Base-by-base conservation (phyloP, 2,888 invertebrate genomes). In the Tolmerus cingulatus region DNA sequence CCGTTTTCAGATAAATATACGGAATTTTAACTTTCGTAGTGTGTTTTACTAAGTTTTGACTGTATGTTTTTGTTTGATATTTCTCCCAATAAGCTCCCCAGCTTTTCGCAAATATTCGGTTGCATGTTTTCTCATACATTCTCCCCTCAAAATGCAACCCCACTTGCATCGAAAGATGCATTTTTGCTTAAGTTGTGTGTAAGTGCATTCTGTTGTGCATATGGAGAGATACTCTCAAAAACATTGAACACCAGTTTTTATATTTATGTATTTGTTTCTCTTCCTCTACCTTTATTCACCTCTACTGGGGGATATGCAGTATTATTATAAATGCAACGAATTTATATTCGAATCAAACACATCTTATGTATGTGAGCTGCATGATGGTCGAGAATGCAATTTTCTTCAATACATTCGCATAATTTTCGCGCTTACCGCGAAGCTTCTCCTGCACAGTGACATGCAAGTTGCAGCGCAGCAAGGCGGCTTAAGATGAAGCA, bases 111-210 rank as follows among this genome's bases (percentile, higher is more conserved):
- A 88, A 74, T 51, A 51, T 87, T 86, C 77, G 40, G 9, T 46
- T 88, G 88, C 86, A 87, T 46, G 43, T 14, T 77, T 88, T 87
- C 87, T 82, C 87, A 87, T 51, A 51, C 85, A 88, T 86, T 88
- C 86, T 79, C 86, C 77, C 74, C 30, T 30, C 34, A 74, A 55
- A 79, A 86, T 86, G 86, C 87, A 14, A 87, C 86, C 87, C 87
- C 76, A 88, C 86, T 85, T 84, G 66, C 84, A 84, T 66, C 37
- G 14, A 66, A 66, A 66, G 84, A 84, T 84, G 84, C 84, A 84
- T 23, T 84, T 84, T 84, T 84, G 14, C 16, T 5, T 5, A 66
- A 5, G 30, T 34, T 37, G 57, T 57, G 16, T 46, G 14, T 46
- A 46, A 16, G 12, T 46, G 43, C 43, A 46, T 46, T 46, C 16